These are phyloP conservation scores for Nylanderia fulva DNA, from an alignment of 1,140 invertebrate species.

Conservation along the genomic window DNA sequence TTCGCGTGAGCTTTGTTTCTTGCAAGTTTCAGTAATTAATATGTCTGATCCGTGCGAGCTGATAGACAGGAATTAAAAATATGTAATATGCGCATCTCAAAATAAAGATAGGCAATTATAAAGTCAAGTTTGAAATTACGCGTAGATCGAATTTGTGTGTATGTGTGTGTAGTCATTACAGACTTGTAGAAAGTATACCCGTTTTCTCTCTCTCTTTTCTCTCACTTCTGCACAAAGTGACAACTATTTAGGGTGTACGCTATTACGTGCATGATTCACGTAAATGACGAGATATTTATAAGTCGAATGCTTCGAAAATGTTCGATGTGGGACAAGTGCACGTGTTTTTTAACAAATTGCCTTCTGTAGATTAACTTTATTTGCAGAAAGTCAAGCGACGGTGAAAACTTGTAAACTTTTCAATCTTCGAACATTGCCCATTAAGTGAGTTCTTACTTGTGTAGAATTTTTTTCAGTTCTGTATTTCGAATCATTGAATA, in stretches of 20 bases:
- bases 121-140: slow-evolving; percentile 78
- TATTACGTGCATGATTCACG: slow-evolving; percentile 59
- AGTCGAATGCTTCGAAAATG: slow-evolving; percentile 62
- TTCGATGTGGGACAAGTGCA: slow-evolving; percentile 51
- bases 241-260: slow-evolving; percentile 55
- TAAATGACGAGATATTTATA: slow-evolving; percentile 61
- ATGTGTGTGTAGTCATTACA: slow-evolving; percentile 84
- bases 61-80: too few relatives aligned
- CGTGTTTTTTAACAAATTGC: slow-evolving; percentile 50
- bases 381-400: slow-evolving; percentile 23
- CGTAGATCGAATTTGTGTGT: slow-evolving; percentile 83
- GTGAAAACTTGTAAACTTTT: slow-evolving; percentile 46
- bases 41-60: too few relatives aligned
- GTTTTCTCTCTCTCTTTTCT: not conserved
- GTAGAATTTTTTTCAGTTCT: slow-evolving; percentile 79
- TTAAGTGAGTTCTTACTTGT: slow-evolving; percentile 70
- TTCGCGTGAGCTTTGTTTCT: too few relatives aligned
- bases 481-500: slow-evolving; percentile 82
- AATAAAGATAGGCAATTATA: too few relatives aligned
- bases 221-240: slow-evolving; percentile 61
- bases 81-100: too few relatives aligned
- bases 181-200: slow-evolving; percentile 63
- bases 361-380: slow-evolving; percentile 46
- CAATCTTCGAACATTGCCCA: not conserved
- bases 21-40: too few relatives aligned